Conservation (phyloP, 2,888 invertebrate genomes). For the Terebella lapidaria region DNA sequence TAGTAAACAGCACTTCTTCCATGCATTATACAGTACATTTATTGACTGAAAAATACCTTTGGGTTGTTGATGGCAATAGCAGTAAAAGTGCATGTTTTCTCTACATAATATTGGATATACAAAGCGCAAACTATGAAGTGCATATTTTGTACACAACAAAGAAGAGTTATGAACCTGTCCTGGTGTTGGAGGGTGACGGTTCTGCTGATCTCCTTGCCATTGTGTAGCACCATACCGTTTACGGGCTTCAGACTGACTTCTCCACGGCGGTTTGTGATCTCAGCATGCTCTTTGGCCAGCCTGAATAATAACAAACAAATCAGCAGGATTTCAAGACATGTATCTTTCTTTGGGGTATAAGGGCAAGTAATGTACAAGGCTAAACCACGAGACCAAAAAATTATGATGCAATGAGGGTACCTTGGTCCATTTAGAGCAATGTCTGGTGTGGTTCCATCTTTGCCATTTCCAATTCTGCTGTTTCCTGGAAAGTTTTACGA, state of each 20-base stretch:
- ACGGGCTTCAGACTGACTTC: slow-evolving; percentile 18
- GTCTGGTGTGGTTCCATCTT: slow-evolving; percentile 20
- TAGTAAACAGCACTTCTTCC: too few species aligned
- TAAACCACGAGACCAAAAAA: not conserved
- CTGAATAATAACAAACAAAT: slow-evolving; percentile 7
- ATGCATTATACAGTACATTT: too few species aligned
- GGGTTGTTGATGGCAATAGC: too few species aligned
- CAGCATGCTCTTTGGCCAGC: slow-evolving; percentile 24
- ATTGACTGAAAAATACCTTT: too few species aligned
- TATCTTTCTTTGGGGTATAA: not conserved
- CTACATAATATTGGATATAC: too few species aligned
- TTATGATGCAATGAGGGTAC: slow-evolving; percentile 6
- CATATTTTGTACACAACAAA: too few species aligned
- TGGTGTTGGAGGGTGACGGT: slow-evolving; percentile 19
- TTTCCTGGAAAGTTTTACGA: too few species aligned
- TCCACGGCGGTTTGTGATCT: slow-evolving; percentile 13
- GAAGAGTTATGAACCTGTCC: slow-evolving; percentile 29
- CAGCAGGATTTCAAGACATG: not conserved
- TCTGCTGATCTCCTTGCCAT: slow-evolving; percentile 22
- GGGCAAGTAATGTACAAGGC: not conserved
- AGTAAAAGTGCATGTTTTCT: too few species aligned
- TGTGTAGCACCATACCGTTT: slow-evolving; percentile 22
- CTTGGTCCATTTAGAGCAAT: slow-evolving; percentile 25
- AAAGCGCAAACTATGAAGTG: too few species aligned
- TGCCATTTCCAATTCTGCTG: slow-evolving; percentile 24